A percentile compares a stretch with the other conserved stretches of the same genome.
Conservation (phyloP, 2,113 vertebrate species). For the Diphyllodes magnificus region DNA sequence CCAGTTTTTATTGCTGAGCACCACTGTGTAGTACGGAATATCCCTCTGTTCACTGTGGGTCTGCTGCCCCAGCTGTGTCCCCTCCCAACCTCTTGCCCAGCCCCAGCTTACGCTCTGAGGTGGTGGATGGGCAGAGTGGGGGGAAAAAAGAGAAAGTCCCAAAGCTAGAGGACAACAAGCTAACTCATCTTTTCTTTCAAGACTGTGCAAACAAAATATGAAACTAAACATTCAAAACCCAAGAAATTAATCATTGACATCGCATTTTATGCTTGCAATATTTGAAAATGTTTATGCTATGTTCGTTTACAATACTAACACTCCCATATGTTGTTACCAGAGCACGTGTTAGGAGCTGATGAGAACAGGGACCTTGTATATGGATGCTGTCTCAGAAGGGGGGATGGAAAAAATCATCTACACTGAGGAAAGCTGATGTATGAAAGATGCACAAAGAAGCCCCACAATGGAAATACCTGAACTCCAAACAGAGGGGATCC, state of each 20-base stretch:
- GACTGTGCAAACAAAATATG: neutral
- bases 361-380: neutral
- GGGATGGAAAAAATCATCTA: neutral
- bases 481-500: conserved; percentile 94
- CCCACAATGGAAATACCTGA: conserved; percentile 65
- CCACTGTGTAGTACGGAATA: accelerated
- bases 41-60: neutral
- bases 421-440: accelerated
- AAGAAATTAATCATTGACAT: neutral
- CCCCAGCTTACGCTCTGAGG: neutral
- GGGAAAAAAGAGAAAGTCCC: neutral
- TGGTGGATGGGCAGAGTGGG: neutral
- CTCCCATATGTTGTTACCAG: neutral
- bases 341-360: neutral
- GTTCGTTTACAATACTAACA: neutral
- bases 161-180: neutral
- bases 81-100: neutral
- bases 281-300: neutral
- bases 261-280: neutral
- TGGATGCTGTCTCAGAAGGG: neutral
- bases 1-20: neutral
- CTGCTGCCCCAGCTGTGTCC: neutral
- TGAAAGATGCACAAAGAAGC: neutral
- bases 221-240: neutral
- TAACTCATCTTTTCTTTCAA: neutral